phyloP scores from a whole-genome alignment of 1,140 invertebrate species.

The Araneus ventricosus region DNA sequence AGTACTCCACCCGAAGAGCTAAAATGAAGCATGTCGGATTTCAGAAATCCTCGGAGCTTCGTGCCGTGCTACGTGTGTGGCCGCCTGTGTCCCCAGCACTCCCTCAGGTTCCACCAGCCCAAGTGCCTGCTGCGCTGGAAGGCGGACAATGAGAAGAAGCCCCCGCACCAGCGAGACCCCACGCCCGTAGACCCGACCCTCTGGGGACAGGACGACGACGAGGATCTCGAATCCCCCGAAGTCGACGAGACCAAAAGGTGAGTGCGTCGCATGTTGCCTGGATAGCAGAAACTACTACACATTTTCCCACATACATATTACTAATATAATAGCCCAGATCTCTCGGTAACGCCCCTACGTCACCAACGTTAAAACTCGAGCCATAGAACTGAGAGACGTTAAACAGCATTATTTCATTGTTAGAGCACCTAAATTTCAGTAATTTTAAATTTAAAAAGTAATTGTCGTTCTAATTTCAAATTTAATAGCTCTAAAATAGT shows the following conservation, averaged over 20 bases:
- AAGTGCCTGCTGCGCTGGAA: conserved; percentile 50
- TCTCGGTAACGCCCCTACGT: too few relatives aligned
- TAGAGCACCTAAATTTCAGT: too few relatives aligned
- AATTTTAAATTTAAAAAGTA: too few relatives aligned
- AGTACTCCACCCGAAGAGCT: not conserved
- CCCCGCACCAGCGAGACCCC: not conserved
- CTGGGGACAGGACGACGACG: not conserved
- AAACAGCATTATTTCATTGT: too few relatives aligned
- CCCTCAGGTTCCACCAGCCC: conserved; percentile 52
- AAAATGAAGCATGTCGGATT: conserved; percentile 67
- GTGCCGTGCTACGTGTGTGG: conserved; percentile 58
- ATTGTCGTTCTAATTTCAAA: too few relatives aligned
- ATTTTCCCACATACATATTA: too few relatives aligned
- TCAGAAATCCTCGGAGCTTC: conserved; percentile 22
- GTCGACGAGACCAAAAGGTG: not conserved
- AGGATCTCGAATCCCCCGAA: not conserved
- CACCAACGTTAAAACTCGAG: too few relatives aligned
- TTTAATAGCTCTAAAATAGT: too few relatives aligned
- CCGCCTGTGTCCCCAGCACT: conserved; percentile 45
- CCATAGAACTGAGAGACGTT: too few relatives aligned
- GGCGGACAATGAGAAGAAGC: conserved; percentile 29
- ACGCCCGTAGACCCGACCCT: not conserved
- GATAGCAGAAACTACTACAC: too few relatives aligned
- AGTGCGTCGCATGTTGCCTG: too few relatives aligned
- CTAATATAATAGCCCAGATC: too few relatives aligned